Percentiles rank a stretch among this genome's conserved stretches.
These are phyloP conservation scores for Macrochelys suwanniensis DNA, from an alignment of 2,797 vertebrate species.

Conservation along the genomic window DNA sequence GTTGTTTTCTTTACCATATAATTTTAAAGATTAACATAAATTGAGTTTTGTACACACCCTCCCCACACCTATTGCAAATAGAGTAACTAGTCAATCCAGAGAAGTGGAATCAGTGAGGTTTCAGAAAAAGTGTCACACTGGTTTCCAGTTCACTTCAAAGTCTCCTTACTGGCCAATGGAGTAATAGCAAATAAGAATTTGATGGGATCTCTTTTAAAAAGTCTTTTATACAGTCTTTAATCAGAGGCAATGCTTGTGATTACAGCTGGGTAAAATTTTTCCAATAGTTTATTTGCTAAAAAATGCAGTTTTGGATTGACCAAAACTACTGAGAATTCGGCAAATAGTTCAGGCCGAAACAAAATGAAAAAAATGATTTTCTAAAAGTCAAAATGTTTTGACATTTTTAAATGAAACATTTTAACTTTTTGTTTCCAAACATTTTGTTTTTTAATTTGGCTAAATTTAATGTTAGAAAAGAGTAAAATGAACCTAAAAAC, in stretches of 20 bases:
- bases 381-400: neutral
- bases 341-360: neutral
- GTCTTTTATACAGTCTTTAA: slow-evolving; percentile 44
- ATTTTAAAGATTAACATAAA: slow-evolving; percentile 59
- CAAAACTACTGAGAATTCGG: neutral
- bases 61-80: slow-evolving; percentile 15
- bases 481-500: neutral
- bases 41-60: slow-evolving; percentile 20
- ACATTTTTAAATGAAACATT: neutral
- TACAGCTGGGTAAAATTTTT: neutral
- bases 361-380: neutral
- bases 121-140: slow-evolving; percentile 26
- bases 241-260: slow-evolving; percentile 9
- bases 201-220: slow-evolving; percentile 17
- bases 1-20: neutral
- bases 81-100: slow-evolving; percentile 17
- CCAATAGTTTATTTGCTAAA: neutral
- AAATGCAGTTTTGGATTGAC: neutral
- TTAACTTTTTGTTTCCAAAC: neutral
- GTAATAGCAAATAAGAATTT: slow-evolving; percentile 7
- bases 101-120: slow-evolving; percentile 25
- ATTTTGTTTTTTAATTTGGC: neutral
- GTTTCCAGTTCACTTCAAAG: slow-evolving; percentile 39
- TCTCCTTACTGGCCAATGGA: slow-evolving; percentile 25
- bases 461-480: neutral